Percentiles rank a stretch among this genome's conserved stretches.
Evolutionary conservation across 1,140 invertebrate species (phyloP).

Genomic region (Neuroterus valhalla): DNA sequence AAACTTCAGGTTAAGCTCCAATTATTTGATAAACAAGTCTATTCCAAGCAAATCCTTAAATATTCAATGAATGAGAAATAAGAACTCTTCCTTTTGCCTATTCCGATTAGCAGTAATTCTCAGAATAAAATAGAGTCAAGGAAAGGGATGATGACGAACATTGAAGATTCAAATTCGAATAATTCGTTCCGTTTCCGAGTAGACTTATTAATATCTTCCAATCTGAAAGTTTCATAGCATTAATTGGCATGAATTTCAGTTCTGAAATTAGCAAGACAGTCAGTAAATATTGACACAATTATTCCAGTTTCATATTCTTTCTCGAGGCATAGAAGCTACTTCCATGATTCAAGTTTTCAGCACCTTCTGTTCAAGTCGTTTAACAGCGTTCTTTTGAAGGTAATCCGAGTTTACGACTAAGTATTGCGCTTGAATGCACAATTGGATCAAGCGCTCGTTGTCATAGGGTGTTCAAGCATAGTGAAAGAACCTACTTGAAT

Average conservation of each 20-base stretch:
- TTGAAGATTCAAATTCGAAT: neutral
- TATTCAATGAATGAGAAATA: no score
- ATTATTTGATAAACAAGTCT: no score
- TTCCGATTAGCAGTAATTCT: no score
- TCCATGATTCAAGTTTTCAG: constrained; percentile 1
- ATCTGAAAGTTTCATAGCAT: neutral
- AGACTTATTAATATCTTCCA: no score
- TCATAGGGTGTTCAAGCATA: constrained; percentile 22
- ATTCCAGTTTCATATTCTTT: neutral
- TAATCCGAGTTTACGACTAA: constrained; percentile 25
- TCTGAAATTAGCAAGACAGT: neutral
- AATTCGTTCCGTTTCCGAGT: no score
- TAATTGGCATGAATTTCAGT: neutral
- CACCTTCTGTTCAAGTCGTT: constrained; percentile 4
- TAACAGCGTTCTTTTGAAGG: constrained; percentile 1
- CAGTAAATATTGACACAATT: neutral
- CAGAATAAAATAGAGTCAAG: no score
- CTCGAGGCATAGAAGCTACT: neutral
- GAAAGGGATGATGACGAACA: no score
- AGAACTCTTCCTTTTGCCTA: no score
- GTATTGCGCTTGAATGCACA: constrained; percentile 23
- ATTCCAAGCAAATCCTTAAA: no score
- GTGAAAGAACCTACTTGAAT: constrained; percentile 15
- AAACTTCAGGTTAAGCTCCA: no score
- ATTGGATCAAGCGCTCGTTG: constrained; percentile 19